These are phyloP conservation scores for Pyrgilauda ruficollis DNA, from an alignment of 2,113 vertebrate genomes.

Conservation along the genomic window DNA sequence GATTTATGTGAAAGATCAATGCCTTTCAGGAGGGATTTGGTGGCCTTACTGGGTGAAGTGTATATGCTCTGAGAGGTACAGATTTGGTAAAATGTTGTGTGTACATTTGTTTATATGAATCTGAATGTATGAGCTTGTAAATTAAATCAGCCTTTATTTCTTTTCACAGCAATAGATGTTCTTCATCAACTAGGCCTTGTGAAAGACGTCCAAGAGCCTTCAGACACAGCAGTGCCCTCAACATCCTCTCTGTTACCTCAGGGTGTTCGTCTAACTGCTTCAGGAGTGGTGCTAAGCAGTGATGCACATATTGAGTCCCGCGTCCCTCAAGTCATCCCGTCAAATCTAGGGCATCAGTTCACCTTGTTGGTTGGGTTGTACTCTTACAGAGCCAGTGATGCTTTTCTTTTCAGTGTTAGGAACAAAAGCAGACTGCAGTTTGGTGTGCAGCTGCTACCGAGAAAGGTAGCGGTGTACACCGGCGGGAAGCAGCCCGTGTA, in stretches of 20 bases:
- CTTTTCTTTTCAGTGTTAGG: slow-evolving; percentile 92
- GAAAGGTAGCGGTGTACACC: slow-evolving; percentile 82
- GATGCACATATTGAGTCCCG: slow-evolving; percentile 80
- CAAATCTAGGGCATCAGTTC: slow-evolving; percentile 79
- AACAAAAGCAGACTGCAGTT: slow-evolving; percentile 84
- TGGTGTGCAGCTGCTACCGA: slow-evolving; percentile 88
- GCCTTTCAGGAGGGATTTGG: background rate
- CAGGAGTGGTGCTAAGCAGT: slow-evolving; percentile 79
- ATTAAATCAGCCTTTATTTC: slow-evolving; percentile 49
- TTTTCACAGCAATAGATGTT: slow-evolving; percentile 87
- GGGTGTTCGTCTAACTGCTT: slow-evolving; percentile 69
- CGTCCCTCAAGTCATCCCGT: slow-evolving; percentile 72
- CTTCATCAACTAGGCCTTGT: slow-evolving; percentile 85
- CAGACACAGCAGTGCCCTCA: slow-evolving; percentile 56
- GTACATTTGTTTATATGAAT: background rate
- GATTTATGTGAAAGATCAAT: background rate
- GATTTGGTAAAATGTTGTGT: background rate
- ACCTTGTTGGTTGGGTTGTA: slow-evolving; percentile 85
- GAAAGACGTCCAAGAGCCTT: slow-evolving; percentile 67
- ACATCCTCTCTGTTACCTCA: slow-evolving; percentile 68
- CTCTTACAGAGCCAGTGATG: slow-evolving; percentile 86
- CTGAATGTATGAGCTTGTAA: background rate
- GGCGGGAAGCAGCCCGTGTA: slow-evolving; percentile 81
- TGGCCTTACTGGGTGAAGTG: background rate
- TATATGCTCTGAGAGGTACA: background rate